phyloP scores from a whole-genome alignment of 2,797 vertebrate species.

The Sebastes steindachneri region DNA sequence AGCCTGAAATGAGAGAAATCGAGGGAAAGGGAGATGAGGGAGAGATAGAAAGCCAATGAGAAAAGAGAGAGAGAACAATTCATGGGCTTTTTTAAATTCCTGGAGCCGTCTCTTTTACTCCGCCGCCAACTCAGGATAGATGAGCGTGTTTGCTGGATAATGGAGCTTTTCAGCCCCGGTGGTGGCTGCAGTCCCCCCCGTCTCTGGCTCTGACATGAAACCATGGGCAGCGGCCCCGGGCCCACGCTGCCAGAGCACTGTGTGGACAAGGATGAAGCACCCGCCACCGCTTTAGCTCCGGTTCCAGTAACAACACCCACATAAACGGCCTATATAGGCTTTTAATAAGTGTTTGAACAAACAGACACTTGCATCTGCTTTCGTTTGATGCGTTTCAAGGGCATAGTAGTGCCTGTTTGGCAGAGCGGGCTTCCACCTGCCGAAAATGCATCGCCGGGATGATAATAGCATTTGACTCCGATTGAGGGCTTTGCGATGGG shows the following conservation, averaged over 20 bases:
- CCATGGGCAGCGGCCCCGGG: constrained; percentile 48
- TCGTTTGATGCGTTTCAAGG: constrained; percentile 62
- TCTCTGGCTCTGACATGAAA: constrained; percentile 69
- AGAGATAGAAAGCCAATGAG: constrained; percentile 24
- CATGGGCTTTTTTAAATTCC: constrained; percentile 20
- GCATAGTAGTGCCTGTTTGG: constrained; percentile 33
- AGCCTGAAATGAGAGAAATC: constrained; percentile 50
- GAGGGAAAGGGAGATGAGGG: constrained; percentile 28
- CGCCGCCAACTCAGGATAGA: constrained; percentile 54
- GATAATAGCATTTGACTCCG: constrained; percentile 54
- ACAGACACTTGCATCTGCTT: constrained; percentile 49
- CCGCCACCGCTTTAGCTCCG: constrained; percentile 25
- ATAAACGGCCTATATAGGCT: constrained; percentile 54
- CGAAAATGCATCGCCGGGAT: constrained; percentile 16
- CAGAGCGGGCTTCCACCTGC: constrained; percentile 42
- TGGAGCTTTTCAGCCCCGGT: constrained; percentile 51
- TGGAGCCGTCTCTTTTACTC: constrained; percentile 48
- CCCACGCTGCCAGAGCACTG: constrained; percentile 48
- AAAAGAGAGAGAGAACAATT: constrained; percentile 43
- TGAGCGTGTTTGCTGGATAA: constrained; percentile 51
- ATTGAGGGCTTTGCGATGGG: constrained; percentile 43
- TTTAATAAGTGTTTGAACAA: constrained; percentile 64
- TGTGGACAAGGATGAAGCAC: constrained; percentile 63
- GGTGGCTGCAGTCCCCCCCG: constrained; percentile 38
- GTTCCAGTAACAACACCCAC: constrained; percentile 60